Evolutionary conservation across 2,888 invertebrate genomes (phyloP).

Genomic region (Epirrhoe alternata): DNA sequence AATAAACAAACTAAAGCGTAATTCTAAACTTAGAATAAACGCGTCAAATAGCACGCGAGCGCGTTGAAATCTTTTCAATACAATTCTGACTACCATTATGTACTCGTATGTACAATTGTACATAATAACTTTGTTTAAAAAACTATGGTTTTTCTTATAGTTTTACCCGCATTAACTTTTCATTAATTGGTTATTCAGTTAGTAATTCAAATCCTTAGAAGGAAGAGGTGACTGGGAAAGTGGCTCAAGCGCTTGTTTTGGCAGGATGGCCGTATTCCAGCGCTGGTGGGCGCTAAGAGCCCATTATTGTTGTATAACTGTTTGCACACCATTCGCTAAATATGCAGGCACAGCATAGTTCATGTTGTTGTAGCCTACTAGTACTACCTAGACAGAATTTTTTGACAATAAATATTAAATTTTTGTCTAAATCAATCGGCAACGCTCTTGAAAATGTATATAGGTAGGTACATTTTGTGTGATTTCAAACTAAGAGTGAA

Average conservation of each 20-base stretch:
- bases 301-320: slow-evolving; percentile 36
- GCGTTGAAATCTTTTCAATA: slow-evolving; percentile 74
- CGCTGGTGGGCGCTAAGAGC: slow-evolving; percentile 50
- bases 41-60: slow-evolving; percentile 46
- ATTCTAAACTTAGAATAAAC: background rate
- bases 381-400: background rate
- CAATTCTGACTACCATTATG: too few relatives aligned
- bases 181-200: background rate
- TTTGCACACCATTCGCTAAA: slow-evolving; percentile 31
- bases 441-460: too few relatives aligned
- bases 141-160: background rate
- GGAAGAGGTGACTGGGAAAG: slow-evolving; percentile 66
- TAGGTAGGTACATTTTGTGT: too few relatives aligned
- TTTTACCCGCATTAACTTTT: too few relatives aligned
- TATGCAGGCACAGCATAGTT: slow-evolving; percentile 12
- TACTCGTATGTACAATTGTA: too few relatives aligned
- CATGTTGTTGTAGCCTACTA: slow-evolving; percentile 7
- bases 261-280: slow-evolving; percentile 50
- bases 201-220: slow-evolving; percentile 50
- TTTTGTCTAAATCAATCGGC: background rate
- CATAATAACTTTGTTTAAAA: too few relatives aligned
- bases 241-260: slow-evolving; percentile 61
- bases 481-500: background rate
- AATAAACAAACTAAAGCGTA: background rate
- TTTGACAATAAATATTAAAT: background rate